A percentile compares a stretch with the other conserved stretches of the same genome.
Evolutionary conservation across 1,140 invertebrate species (phyloP).

Genomic region (Drosophila repleta): DNA sequence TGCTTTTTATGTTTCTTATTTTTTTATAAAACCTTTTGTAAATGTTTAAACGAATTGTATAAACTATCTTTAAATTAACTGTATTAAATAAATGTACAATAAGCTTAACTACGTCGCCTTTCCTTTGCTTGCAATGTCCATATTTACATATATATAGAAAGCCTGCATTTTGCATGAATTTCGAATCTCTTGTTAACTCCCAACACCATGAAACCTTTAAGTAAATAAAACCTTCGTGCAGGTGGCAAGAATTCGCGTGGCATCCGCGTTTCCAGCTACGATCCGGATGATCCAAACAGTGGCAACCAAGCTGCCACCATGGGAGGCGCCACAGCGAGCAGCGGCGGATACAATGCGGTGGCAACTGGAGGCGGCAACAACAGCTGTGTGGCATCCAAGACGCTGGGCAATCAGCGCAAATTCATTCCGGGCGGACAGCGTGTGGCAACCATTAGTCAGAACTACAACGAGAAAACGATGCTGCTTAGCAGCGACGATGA

Average conservation of each 20-base stretch:
- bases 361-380: conserved; percentile 59
- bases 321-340: conserved; percentile 34
- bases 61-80: conserved; percentile 60
- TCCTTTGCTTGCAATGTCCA: conserved; percentile 45
- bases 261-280: conserved; percentile 87
- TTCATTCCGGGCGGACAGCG: conserved; percentile 86
- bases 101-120: conserved; percentile 63
- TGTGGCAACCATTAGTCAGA: conserved; percentile 91
- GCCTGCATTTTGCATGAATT: conserved; percentile 49
- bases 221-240: conserved; percentile 58
- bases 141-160: too few relatives aligned
- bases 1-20: conserved; percentile 43
- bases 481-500: conserved; percentile 98
- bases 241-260: conserved; percentile 88
- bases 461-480: conserved; percentile 98
- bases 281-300: conserved; percentile 87
- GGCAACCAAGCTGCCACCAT: conserved; percentile 59
- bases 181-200: conserved; percentile 2
- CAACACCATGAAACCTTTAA: conserved; percentile 5
- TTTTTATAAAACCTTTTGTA: conserved; percentile 63
- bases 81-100: conserved; percentile 79
- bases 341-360: conserved; percentile 79
- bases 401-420: conserved; percentile 80
- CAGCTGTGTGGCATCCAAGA: conserved; percentile 82
- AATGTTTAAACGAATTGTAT: conserved; percentile 66